Evolutionary conservation across 2,113 vertebrate species (phyloP).

Genomic region (Bos javanicus): DNA sequence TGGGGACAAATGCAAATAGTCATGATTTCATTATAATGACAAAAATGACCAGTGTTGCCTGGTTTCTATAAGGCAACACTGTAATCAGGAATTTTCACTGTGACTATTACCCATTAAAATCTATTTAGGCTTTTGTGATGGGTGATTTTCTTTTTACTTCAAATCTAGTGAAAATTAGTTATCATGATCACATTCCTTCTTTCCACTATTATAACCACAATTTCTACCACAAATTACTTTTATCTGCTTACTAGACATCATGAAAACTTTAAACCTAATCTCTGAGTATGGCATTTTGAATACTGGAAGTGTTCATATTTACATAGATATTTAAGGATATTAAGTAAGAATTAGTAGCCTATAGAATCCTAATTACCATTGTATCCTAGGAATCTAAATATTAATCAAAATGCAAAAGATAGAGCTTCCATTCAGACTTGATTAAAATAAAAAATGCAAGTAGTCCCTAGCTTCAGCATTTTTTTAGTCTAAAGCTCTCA

Average conservation of each 20-base stretch:
- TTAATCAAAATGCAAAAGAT: background rate
- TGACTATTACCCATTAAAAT: background rate
- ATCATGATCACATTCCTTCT: background rate
- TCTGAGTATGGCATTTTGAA: conserved; percentile 22
- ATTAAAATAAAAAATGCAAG: background rate
- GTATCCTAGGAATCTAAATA: background rate
- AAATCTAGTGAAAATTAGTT: background rate
- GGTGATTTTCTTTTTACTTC: conserved; percentile 2
- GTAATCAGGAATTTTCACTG: background rate
- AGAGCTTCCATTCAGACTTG: background rate
- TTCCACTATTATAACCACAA: background rate
- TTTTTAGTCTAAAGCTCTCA: background rate
- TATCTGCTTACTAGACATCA: background rate
- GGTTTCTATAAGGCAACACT: background rate
- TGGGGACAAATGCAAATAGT: background rate
- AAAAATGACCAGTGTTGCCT: background rate
- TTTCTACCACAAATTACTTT: conserved; percentile 22
- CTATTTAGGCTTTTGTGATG: background rate
- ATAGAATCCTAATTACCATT: background rate
- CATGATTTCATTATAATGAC: background rate
- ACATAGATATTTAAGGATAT: background rate
- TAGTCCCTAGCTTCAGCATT: too few species aligned
- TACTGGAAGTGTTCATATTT: background rate
- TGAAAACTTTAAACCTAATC: conserved; percentile 9
- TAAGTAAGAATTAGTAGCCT: background rate